These are phyloP conservation scores for Poecilus cupreus DNA, from an alignment of 2,888 invertebrate genomes.

Conservation along the genomic window DNA sequence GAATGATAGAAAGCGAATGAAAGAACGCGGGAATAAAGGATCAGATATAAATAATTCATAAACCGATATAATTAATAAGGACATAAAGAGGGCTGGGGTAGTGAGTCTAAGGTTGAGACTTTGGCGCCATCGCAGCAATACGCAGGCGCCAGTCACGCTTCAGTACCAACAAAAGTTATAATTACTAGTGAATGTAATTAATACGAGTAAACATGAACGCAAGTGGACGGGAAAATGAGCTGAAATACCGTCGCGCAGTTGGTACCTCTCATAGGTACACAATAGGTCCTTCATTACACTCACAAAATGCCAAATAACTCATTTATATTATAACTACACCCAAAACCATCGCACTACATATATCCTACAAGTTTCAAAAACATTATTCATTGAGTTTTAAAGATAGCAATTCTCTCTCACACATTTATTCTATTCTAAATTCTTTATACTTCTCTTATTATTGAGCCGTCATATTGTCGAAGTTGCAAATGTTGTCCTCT, in stretches of 20 bases:
- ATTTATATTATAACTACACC: too few relatives aligned
- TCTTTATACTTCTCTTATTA: too few relatives aligned
- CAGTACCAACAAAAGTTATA: constrained; percentile 23
- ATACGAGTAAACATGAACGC: constrained; percentile 19
- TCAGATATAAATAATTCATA: constrained; percentile 24
- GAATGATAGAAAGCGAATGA: constrained; percentile 22
- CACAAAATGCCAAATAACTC: too few relatives aligned
- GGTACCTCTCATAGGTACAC: too few relatives aligned
- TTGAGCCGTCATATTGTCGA: too few relatives aligned
- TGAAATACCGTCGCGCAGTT: neutral
- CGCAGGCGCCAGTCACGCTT: neutral
- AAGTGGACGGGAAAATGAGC: constrained; percentile 27
- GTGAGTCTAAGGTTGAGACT: neutral
- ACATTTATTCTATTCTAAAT: too few relatives aligned
- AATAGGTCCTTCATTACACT: too few relatives aligned
- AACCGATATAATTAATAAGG: constrained; percentile 31
- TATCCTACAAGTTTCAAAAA: too few relatives aligned
- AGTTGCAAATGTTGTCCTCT: too few relatives aligned
- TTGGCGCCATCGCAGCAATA: neutral
- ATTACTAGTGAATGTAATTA: constrained; percentile 22
- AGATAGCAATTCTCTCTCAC: too few relatives aligned
- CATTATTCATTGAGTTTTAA: too few relatives aligned
- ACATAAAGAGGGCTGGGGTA: neutral
- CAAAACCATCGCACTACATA: too few relatives aligned
- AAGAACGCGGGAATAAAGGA: neutral